Evolutionary conservation across 2,888 invertebrate genomes (phyloP).

Genomic region (Rotaria socialis): DNA sequence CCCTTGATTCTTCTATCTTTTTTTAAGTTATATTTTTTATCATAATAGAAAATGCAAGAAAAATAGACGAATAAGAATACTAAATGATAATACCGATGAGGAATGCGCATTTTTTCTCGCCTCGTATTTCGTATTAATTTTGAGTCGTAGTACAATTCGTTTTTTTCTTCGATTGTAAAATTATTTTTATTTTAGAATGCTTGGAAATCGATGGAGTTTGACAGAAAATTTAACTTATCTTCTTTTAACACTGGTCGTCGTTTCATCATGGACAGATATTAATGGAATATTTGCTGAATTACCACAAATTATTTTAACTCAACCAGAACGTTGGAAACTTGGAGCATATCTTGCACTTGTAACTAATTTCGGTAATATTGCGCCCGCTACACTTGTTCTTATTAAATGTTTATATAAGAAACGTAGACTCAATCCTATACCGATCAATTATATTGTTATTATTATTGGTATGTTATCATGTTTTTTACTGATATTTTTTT

Average conservation of each 20-base stretch:
- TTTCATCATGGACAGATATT: neutral
- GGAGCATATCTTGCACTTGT: constrained; percentile 9
- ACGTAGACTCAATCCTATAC: neutral
- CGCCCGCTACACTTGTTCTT: neutral
- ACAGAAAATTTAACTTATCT: neutral
- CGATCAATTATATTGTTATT: constrained; percentile 2
- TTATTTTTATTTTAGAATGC: neutral
- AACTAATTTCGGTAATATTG: constrained; percentile 28
- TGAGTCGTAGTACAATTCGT: neutral
- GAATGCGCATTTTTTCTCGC: neutral
- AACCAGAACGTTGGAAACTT: neutral
- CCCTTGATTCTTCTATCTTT: neutral
- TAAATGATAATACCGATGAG: neutral
- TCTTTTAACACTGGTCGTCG: neutral
- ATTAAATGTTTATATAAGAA: neutral
- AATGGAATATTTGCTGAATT: constrained; percentile 31
- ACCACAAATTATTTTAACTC: neutral
- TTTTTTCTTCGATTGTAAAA: neutral
- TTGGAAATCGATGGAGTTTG: neutral
- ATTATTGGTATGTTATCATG: neutral
- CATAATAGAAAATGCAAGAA: neutral
- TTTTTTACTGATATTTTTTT: neutral
- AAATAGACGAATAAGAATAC: neutral
- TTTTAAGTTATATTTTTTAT: neutral
- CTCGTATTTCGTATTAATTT: neutral